Percentiles rank a stretch among this genome's conserved stretches.
Conservation (phyloP, 2,888 invertebrate genomes). For the Idaea biselata region DNA sequence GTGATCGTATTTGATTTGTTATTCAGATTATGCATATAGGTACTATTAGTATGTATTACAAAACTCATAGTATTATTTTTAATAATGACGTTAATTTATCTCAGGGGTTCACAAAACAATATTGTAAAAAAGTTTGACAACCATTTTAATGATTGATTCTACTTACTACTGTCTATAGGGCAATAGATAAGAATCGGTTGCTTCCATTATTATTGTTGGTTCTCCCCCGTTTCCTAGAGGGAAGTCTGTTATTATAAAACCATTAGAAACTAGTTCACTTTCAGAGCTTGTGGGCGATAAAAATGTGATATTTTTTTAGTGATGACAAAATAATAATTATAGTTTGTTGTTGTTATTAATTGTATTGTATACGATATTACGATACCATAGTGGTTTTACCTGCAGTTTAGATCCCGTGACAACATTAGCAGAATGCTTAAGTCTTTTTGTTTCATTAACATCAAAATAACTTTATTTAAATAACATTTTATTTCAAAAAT, state of each 20-base stretch:
- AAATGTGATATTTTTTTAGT: neutral
- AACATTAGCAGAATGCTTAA: too few species aligned
- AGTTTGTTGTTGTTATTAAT: neutral
- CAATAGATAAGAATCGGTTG: slow-evolving; percentile 18
- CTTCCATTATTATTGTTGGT: slow-evolving; percentile 21
- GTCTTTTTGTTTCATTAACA: too few species aligned
- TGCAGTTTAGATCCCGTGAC: too few species aligned
- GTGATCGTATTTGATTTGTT: too few species aligned
- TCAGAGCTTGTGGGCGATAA: neutral
- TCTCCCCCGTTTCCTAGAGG: slow-evolving; percentile 20
- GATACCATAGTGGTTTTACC: too few species aligned
- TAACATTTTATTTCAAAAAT: too few species aligned
- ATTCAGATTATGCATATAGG: too few species aligned
- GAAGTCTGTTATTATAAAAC: slow-evolving; percentile 35
- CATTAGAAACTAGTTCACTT: slow-evolving; percentile 18
- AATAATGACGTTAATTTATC: too few species aligned
- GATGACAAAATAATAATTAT: neutral
- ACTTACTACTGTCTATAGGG: slow-evolving; percentile 5
- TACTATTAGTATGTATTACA: too few species aligned
- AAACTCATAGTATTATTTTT: too few species aligned
- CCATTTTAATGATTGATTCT: slow-evolving; percentile 2
- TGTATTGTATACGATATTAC: neutral
- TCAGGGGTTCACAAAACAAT: neutral
- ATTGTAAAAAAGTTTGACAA: neutral
- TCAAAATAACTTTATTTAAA: too few species aligned